These are phyloP conservation scores for Rhagophthalmus giganteus DNA, from an alignment of 2,888 invertebrate species.

Conservation along the genomic window DNA sequence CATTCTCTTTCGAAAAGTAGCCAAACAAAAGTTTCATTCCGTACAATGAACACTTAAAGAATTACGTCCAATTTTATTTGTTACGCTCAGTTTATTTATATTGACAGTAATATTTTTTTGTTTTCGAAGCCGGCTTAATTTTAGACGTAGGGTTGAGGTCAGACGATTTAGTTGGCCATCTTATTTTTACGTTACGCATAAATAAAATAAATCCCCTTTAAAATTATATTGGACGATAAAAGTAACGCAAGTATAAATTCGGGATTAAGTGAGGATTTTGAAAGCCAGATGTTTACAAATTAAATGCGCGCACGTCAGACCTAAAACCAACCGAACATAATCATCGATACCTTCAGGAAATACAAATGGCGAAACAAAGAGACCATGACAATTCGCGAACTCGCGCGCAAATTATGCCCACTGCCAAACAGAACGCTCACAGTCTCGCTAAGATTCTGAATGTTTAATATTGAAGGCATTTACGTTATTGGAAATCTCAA, in stretches of 20 bases:
- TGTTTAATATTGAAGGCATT: conserved; percentile 31
- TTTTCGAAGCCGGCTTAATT: background rate
- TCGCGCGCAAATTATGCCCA: conserved; percentile 21
- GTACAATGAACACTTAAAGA: conserved; percentile 8
- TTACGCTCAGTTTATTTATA: no score
- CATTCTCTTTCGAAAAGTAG: conserved; percentile 13
- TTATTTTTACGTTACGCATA: background rate
- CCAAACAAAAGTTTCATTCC: conserved; percentile 15
- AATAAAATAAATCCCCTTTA: background rate
- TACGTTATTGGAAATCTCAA: conserved; percentile 31
- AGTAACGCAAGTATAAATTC: conserved; percentile 1
- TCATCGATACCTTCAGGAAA: conserved; percentile 30
- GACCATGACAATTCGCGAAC: conserved; percentile 22
- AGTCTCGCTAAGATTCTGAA: conserved; percentile 30
- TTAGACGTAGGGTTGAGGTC: background rate
- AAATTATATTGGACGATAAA: background rate
- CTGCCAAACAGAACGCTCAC: conserved; percentile 16
- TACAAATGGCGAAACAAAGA: conserved; percentile 25
- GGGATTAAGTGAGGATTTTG: conserved; percentile 1
- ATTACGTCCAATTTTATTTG: no score
- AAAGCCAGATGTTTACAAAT: conserved; percentile 23
- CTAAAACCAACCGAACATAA: conserved; percentile 24
- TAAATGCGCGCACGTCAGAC: conserved; percentile 25
- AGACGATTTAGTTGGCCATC: no score
- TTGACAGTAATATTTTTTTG: background rate